A percentile compares a stretch with the other conserved stretches of the same genome.
These are phyloP conservation scores for Pocillopora grandis DNA, from an alignment of 92 coral and sea anemone genomes.

Conservation along the genomic window DNA sequence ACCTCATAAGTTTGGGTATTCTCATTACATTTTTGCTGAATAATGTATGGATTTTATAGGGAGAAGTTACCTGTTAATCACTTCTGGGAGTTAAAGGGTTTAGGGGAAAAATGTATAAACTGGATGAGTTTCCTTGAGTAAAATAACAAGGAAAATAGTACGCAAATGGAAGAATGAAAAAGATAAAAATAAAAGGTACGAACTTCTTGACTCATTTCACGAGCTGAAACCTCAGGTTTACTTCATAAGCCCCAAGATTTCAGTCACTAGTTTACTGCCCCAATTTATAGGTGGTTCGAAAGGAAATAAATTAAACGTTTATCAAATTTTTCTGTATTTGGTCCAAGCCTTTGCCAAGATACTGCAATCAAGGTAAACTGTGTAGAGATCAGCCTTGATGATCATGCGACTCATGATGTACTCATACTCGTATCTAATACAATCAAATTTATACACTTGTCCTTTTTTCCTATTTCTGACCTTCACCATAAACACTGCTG, in stretches of 20 bases:
- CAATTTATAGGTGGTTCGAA: background rate
- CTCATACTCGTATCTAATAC: background rate
- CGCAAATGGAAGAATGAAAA: conserved; percentile 12
- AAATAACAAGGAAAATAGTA: conserved; percentile 2
- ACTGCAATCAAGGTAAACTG: no score
- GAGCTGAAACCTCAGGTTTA: background rate
- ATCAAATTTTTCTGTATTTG: no score
- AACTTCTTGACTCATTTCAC: background rate
- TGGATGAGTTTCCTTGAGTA: conserved; percentile 13
- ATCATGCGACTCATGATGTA: background rate
- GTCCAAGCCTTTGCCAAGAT: no score
- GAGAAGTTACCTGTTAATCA: background rate
- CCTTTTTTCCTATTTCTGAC: no score
- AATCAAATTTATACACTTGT: background rate
- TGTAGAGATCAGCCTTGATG: no score
- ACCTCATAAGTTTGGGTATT: no score
- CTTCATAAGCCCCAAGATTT: background rate
- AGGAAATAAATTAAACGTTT: background rate
- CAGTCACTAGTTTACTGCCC: background rate
- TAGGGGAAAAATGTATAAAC: conserved; percentile 25
- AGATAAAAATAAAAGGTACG: conserved; percentile 6
- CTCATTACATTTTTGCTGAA: no score
- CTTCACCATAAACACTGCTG: no score
- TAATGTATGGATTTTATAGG: no score
- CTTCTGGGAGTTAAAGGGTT: background rate